Conservation (phyloP, 2,797 vertebrate species). For the Eidolon dupreanum region DNA sequence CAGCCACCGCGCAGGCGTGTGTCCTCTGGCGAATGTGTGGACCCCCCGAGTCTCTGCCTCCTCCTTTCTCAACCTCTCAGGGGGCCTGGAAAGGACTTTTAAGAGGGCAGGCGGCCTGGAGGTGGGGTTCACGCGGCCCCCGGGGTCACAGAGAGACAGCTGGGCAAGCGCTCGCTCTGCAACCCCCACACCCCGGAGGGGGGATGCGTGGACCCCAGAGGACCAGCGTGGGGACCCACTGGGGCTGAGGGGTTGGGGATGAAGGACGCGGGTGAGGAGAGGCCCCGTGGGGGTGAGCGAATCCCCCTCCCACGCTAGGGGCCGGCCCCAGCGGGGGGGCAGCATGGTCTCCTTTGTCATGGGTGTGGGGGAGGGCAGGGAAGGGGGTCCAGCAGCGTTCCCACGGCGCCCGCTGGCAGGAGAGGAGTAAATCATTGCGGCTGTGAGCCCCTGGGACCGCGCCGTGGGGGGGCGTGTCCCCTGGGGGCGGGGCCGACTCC, state of each 20-base stretch:
- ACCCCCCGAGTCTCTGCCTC: background rate
- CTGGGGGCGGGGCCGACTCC: background rate
- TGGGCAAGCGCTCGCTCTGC: accelerated
- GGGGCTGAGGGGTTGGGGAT: background rate
- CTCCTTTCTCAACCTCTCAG: background rate
- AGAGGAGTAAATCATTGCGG: background rate
- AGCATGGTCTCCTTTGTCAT: too few species aligned
- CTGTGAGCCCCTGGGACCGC: background rate
- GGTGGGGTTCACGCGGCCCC: background rate
- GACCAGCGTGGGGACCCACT: accelerated
- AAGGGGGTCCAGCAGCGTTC: background rate
- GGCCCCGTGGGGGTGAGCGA: accelerated
- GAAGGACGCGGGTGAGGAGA: background rate
- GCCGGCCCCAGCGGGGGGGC: background rate
- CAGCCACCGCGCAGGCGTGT: background rate
- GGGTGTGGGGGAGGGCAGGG: background rate
- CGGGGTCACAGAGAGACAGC: background rate
- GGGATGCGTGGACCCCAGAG: background rate
- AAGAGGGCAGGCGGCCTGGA: accelerated
- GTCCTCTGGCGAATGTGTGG: background rate
- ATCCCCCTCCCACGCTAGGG: background rate
- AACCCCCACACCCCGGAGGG: background rate
- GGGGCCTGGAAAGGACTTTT: background rate
- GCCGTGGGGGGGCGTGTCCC: background rate
- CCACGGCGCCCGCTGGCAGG: background rate